A percentile compares a stretch with the other conserved stretches of the same genome.
Evolutionary conservation across 2,113 vertebrate species (phyloP).

Genomic region (human): GRCh38 chrX:18543501-18544000

Average conservation of each 20-base stretch:
- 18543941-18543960: not conserved
- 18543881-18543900: not conserved
- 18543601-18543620: not conserved
- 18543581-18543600: not conserved
- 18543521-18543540: conserved; percentile 12
- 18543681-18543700: not conserved
- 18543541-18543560: not conserved
- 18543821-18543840: conserved; percentile 47
- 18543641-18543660: conserved; percentile 9
- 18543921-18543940: not conserved
- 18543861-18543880: not conserved
- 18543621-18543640: too few species aligned
- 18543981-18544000: conserved; percentile 37
- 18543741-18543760: conserved; percentile 5
- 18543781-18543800: not conserved
- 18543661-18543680: not conserved
- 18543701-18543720: not conserved
- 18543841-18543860: not conserved
- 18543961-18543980: conserved; percentile 23
- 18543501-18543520: not conserved
- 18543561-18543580: not conserved
- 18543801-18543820: not conserved
- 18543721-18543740: not conserved
- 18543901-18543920: not conserved
- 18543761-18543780: conserved; percentile 17